These are phyloP conservation scores for Liparis tanakae DNA, from an alignment of 2,797 vertebrate genomes.

Conservation along the genomic window DNA sequence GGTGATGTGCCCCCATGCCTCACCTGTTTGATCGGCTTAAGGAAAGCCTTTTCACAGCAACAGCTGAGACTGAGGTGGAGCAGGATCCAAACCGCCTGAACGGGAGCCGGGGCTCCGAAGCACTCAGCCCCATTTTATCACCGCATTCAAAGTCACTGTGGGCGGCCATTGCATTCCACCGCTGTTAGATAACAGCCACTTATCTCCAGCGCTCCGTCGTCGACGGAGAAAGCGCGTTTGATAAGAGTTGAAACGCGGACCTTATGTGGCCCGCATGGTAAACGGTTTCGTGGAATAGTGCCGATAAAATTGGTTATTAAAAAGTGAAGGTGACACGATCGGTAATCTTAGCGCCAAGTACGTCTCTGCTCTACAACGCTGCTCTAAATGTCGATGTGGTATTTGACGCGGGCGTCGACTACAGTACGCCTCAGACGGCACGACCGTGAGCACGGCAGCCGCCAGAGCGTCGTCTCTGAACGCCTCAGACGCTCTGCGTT, in stretches of 20 bases:
- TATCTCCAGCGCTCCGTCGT: conserved; percentile 72
- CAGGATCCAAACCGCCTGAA: conserved; percentile 57
- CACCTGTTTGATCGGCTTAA: conserved; percentile 60
- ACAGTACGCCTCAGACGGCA: conserved; percentile 45
- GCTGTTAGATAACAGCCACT: conserved; percentile 77
- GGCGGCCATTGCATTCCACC: conserved; percentile 70
- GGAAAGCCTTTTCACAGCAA: conserved; percentile 51
- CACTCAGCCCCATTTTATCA: conserved; percentile 70
- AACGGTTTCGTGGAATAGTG: conserved; percentile 64
- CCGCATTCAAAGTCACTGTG: conserved; percentile 75
- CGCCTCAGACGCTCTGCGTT: conserved; percentile 33
- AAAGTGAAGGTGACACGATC: conserved; percentile 60
- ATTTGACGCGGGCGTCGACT: conserved; percentile 64
- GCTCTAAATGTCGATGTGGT: conserved; percentile 45
- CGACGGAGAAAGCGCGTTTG: conserved; percentile 72
- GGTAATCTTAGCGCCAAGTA: conserved; percentile 54
- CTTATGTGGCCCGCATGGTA: conserved; percentile 74
- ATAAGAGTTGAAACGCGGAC: conserved; percentile 77
- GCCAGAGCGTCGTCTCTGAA: conserved; percentile 39
- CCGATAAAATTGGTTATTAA: conserved; percentile 77
- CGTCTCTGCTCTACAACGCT: conserved; percentile 33
- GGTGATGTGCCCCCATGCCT: conserved; percentile 63
- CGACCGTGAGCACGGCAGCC: conserved; percentile 46
- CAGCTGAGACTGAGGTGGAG: conserved; percentile 57
- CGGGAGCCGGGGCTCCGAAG: conserved; percentile 67